Percentiles rank a stretch among this genome's conserved stretches.
Conservation (phyloP, 2,113 vertebrate species). For the Mohoua ochrocephala region DNA sequence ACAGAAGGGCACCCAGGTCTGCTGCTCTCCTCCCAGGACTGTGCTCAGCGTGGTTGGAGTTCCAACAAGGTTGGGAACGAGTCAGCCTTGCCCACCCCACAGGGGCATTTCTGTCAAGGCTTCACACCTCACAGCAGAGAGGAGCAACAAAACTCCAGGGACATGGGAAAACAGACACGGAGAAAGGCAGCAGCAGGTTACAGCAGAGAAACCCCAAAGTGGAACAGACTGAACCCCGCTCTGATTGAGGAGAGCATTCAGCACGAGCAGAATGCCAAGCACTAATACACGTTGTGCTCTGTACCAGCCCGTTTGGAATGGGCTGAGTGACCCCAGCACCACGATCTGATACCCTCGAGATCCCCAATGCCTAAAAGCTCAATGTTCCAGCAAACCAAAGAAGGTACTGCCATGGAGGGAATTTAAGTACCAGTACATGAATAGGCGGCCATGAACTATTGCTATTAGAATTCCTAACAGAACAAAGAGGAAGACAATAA, state of each 20-base stretch:
- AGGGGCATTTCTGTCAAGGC: neutral
- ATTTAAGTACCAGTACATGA: neutral
- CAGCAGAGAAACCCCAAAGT: neutral
- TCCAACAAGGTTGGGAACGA: neutral
- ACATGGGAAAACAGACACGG: neutral
- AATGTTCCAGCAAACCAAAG: neutral
- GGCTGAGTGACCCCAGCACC: neutral
- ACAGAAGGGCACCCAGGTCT: neutral
- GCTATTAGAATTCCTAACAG: neutral
- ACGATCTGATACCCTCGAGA: neutral
- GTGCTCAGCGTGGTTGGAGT: neutral
- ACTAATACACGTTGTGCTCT: fast-evolving
- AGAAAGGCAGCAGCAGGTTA: neutral
- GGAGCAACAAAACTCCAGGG: neutral
- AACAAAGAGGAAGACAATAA: neutral
- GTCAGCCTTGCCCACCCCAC: neutral
- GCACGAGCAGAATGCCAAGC: neutral
- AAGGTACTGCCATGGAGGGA: neutral
- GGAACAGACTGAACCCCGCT: neutral
- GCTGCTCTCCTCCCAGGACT: neutral
- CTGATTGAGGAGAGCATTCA: neutral
- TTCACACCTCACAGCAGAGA: neutral
- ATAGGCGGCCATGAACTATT: neutral
- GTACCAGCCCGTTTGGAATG: neutral
- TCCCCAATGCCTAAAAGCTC: neutral